Conservation (phyloP, 2,113 vertebrate species). For the Psephotus haematonotus region DNA sequence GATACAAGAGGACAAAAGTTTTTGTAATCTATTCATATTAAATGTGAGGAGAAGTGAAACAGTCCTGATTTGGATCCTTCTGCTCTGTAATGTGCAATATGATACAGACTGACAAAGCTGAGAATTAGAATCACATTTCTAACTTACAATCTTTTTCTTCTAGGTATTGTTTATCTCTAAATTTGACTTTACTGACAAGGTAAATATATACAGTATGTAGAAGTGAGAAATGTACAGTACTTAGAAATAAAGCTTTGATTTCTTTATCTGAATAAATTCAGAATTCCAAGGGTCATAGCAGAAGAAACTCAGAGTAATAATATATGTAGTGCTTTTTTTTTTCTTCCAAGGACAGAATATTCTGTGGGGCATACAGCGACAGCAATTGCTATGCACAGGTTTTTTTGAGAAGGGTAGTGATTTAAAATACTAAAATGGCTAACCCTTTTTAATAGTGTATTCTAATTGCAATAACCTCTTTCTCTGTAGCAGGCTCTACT, state of each 20-base stretch:
- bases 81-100: neutral
- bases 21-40: neutral
- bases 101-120: neutral
- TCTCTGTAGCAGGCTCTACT: slow-evolving; percentile 44
- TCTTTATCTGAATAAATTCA: neutral
- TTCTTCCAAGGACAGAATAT: slow-evolving; percentile 26
- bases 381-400: neutral
- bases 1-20: neutral
- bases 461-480: slow-evolving; percentile 59
- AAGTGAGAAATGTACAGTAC: neutral
- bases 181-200: neutral
- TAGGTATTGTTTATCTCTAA: neutral
- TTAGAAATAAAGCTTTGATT: neutral
- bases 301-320: slow-evolving; percentile 21
- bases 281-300: neutral
- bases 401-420: slow-evolving; percentile 24
- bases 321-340: neutral
- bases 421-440: slow-evolving; percentile 52
- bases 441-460: slow-evolving; percentile 44
- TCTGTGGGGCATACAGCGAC: neutral
- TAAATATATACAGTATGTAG: neutral
- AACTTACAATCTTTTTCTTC: neutral
- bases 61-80: neutral
- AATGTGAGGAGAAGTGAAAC: neutral
- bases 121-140: neutral